Base-by-base conservation (phyloP, 2,797 vertebrate genomes). In the Chelidonichthys spinosus region DNA sequence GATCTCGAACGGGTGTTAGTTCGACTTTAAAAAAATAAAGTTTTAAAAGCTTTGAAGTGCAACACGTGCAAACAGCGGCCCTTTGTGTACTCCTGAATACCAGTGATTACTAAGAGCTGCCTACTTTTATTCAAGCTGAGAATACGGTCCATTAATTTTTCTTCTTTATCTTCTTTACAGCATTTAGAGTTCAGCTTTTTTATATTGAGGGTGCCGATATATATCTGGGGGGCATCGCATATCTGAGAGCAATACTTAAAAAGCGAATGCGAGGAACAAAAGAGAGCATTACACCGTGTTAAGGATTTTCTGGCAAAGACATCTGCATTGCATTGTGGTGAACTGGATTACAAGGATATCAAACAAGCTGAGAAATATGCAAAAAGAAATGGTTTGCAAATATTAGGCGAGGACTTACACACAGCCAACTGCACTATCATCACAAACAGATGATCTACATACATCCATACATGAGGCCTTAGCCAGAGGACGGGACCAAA, bases 381-480 rank as follows among this genome's bases (percentile, higher is more conserved):
- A 47, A 50, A 69, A 61, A 67, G 69, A 74, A 25, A 25, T 1
- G 25, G 25, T 81, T 79, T 82, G 66, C 73, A 86, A 87, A 86
- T 80, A 83, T 82, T 69, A 67, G 66, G 78, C n/a, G 71, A 66
- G 69, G 39, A 76, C 65, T 76, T 60, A 78, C 44, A 79, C 1
- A 2, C 54, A 70, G 62, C 47, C 53, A 81, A 53, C 59, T 35
- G 62, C 56, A n/a, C 72, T 49, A 73, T 83, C 78, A 80, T 74
- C 60, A 4, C 25, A 44, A 74, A 65, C 52, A 53, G 44, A 67
- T 72, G 63, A 87, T 87, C 73, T 71, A 68, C 74, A 70, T 76
- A 66, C 54, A 75, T 58, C 74, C 78, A 88, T 25, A 25, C 25
- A 79, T 69, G 75, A 85, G 70, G 75, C 79, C 58, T 82, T 52